These are phyloP conservation scores for Chlorodrepanis virens DNA, from an alignment of 2,113 vertebrate species.

Conservation along the genomic window DNA sequence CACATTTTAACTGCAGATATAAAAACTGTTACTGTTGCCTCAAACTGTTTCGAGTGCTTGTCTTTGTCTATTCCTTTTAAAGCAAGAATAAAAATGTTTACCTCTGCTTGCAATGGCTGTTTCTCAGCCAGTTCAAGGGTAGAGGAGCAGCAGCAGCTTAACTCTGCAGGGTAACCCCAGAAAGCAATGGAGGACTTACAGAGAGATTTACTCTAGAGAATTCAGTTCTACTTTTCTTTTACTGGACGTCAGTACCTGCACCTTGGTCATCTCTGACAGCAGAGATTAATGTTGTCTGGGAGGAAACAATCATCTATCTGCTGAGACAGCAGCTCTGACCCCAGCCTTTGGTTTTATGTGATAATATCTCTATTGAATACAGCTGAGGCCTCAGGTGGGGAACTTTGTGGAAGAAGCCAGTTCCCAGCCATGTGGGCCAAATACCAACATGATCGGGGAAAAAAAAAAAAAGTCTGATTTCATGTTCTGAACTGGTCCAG, in stretches of 20 bases:
- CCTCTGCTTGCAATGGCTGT: not conserved
- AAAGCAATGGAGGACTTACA: not conserved
- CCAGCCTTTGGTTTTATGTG: not conserved
- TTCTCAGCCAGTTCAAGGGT: not conserved
- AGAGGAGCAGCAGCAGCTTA: not conserved
- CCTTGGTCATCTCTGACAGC: not conserved
- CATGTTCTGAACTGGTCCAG: not conserved
- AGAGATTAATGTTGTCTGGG: not conserved
- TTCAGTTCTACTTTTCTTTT: not conserved
- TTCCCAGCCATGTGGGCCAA: not conserved
- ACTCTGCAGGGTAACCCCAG: not conserved
- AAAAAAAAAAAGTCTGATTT: not conserved
- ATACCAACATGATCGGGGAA: not conserved
- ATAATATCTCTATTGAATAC: not conserved
- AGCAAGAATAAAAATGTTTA: conserved; percentile 50
- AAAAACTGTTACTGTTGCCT: conserved; percentile 13
- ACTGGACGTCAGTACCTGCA: not conserved
- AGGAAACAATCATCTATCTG: not conserved
- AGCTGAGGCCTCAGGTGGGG: not conserved
- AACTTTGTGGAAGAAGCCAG: not conserved
- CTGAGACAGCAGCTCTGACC: not conserved
- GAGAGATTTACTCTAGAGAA: not conserved
- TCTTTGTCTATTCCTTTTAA: conserved; percentile 58
- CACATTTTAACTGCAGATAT: conserved; percentile 3
- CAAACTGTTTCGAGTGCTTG: conserved; percentile 19